Evolutionary conservation across 2,888 invertebrate genomes (phyloP), one percentile per base, ranked within the genome.

Genomic region (Acronicta psi): DNA sequence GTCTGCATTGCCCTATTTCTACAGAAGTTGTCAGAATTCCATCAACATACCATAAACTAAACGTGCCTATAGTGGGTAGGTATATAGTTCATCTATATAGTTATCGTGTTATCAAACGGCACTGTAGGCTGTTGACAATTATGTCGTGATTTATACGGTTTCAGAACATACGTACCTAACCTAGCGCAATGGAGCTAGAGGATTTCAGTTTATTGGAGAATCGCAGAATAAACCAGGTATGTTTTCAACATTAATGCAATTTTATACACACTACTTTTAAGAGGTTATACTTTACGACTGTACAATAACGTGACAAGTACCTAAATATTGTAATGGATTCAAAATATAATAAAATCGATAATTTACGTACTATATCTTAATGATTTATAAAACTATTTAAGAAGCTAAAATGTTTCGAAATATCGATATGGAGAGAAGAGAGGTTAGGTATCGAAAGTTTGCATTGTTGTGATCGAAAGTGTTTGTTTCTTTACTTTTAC

Each of bases 81-180:
- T 10, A 34, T 20, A 23, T 43, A 43, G 34, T 3, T 25, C 49
- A 55, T 18, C 29, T 59, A 46, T 57, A 59, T 55, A 51, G 51
- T 57, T 67, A 67, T 65, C 72, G 59, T 55, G 61, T 65, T 64
- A 67, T 70, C 69, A 67, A 67, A 60, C 36, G 55, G 56, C 45
- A 54, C 46, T 36, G 46, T 25, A 44, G 53, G 46, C 23, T 53
- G 59, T 45, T 25, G 42, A 41, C 62, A 58, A 64, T 75, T 65
- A 71, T 60, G 59, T 61, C 55, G 67, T 69, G 60, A 70, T 70
- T 70, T 56, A 23, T 47, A 46, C 46, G 11, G 50, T 66, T 59
- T 46, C 44, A 40, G 46, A 56, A 49, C 16, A 51, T 51, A 40
- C 41, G 29, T 1, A 47, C 43, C 9, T 42, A 57, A 51, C 43